Evolutionary conservation across 2,888 invertebrate species (phyloP).

Genomic region (Aphelenchoides bicaudatus): DNA sequence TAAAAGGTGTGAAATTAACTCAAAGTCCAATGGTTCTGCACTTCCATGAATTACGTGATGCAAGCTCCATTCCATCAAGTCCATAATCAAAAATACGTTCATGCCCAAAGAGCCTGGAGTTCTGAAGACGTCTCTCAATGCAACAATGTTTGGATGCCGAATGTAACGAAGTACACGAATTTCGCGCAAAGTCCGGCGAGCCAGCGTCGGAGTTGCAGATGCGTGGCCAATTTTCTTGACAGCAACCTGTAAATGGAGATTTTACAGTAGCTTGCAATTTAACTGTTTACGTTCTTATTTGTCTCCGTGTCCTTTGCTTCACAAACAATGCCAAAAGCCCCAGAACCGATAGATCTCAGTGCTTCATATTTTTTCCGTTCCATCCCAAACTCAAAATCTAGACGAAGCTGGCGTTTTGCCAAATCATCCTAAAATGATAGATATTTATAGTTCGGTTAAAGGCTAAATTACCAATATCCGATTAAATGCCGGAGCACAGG

Average conservation of each 20-base stretch:
- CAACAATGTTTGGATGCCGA: conserved; percentile 52
- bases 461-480: conserved; percentile 45
- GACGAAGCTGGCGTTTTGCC: conserved; percentile 48
- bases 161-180: conserved; percentile 54
- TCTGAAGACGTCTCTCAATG: conserved; percentile 51
- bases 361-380: conserved; percentile 45
- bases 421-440: too few relatives aligned
- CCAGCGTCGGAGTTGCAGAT: conserved; percentile 55
- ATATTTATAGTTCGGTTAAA: conserved; percentile 14
- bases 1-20: conserved; percentile 43
- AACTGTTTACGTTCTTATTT: conserved; percentile 30
- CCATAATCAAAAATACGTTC: conserved; percentile 56
- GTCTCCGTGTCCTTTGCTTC: conserved; percentile 46
- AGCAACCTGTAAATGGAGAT: conserved; percentile 40
- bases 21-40: conserved; percentile 42
- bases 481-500: conserved; percentile 46
- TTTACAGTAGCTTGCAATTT: not conserved
- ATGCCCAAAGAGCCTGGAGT: conserved; percentile 51
- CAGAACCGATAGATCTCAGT: conserved; percentile 51
- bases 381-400: conserved; percentile 51
- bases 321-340: conserved; percentile 57
- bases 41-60: conserved; percentile 54
- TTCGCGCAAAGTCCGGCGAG: conserved; percentile 52
- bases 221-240: conserved; percentile 58
- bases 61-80: conserved; percentile 53